These are phyloP conservation scores for Sparus aurata DNA, from an alignment of 2,797 vertebrate genomes.

Conservation along the genomic window DNA sequence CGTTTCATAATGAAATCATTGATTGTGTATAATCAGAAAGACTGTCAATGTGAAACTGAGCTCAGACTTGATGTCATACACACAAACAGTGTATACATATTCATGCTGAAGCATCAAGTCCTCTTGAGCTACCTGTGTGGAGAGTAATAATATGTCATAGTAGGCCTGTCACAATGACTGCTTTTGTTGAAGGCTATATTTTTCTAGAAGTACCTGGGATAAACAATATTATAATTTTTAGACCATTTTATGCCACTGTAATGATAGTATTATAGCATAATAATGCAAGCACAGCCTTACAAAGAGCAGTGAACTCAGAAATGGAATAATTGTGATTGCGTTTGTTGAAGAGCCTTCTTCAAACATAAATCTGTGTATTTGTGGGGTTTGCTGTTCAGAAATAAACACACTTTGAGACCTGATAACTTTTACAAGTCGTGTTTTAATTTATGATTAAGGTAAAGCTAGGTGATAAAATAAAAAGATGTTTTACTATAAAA, in stretches of 20 bases:
- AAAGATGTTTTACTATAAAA: not conserved
- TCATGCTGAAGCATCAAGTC: not conserved
- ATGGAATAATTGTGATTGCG: no score
- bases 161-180: no score
- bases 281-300: no score
- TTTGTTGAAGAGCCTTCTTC: not conserved
- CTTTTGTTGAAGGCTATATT: no score
- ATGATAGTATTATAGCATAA: no score
- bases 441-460: not conserved
- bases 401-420: not conserved
- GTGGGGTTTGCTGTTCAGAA: not conserved
- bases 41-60: not conserved
- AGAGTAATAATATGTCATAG: not conserved
- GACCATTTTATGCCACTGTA: no score
- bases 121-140: not conserved
- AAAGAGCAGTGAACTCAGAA: no score
- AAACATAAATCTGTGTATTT: not conserved
- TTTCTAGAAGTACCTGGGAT: no score
- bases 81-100: not conserved
- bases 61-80: not conserved
- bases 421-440: not conserved
- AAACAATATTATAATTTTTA: no score
- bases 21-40: not conserved
- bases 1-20: conserved; percentile 2
- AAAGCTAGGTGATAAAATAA: not conserved